phyloP scores from a whole-genome alignment of 2,888 invertebrate species.

The Vanessa cardui region DNA sequence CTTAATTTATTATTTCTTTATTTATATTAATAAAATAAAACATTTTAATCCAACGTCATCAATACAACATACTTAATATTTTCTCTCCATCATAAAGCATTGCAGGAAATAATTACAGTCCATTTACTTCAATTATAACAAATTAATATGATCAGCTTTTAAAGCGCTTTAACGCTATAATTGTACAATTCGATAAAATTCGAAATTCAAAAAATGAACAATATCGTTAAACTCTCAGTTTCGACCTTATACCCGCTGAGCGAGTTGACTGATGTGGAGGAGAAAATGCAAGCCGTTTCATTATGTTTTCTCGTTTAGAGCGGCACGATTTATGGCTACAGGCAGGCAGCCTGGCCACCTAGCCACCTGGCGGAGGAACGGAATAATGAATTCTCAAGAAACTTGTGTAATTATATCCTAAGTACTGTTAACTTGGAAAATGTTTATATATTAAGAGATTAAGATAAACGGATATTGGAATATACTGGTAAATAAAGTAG shows the following conservation, averaged over 20 bases:
- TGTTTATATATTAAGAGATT: not conserved
- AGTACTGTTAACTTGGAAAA: constrained; percentile 1
- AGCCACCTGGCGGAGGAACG: constrained; percentile 24
- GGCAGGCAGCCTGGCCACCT: constrained; percentile 46
- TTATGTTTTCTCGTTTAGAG: constrained; percentile 74
- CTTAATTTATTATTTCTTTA: no score
- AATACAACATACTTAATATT: no score
- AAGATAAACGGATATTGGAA: not conserved
- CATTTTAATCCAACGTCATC: no score
- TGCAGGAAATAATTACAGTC: no score
- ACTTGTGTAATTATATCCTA: constrained; percentile 24
- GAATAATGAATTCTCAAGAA: constrained; percentile 33
- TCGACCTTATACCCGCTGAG: constrained; percentile 41
- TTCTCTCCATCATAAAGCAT: no score
- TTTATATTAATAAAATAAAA: no score
- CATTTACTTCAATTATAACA: no score
- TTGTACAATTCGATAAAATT: not conserved
- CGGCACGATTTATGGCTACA: constrained; percentile 63
- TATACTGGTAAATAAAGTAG: not conserved
- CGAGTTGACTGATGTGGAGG: constrained; percentile 69
- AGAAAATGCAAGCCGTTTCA: constrained; percentile 80
- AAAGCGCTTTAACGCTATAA: no score
- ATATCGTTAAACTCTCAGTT: constrained; percentile 38
- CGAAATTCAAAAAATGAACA: constrained; percentile 21
- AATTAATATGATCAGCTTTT: no score